phyloP scores from a whole-genome alignment of 2,888 invertebrate genomes.

The Agapostemon virescens region DNA sequence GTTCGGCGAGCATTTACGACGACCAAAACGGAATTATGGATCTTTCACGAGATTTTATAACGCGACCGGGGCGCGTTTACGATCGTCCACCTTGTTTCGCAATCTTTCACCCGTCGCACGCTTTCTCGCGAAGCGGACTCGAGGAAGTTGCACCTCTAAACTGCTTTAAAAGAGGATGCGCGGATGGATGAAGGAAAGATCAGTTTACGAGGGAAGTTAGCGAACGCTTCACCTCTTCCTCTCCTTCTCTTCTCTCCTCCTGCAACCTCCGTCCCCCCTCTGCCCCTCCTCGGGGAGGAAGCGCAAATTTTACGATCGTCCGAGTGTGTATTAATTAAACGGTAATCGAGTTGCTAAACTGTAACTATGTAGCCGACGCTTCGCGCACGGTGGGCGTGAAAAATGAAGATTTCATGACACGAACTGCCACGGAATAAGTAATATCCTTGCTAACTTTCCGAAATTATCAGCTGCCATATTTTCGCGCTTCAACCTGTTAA shows the following conservation, averaged over 20 bases:
- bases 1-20: neutral
- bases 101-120: constrained; percentile 8
- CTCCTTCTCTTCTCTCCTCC: too few relatives aligned
- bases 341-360: constrained; percentile 35
- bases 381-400: neutral
- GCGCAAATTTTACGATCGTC: constrained; percentile 37
- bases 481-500: neutral
- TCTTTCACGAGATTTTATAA: neutral
- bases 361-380: neutral
- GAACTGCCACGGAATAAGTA: neutral
- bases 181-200: constrained; percentile 16
- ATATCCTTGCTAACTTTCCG: neutral
- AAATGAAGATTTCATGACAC: constrained; percentile 11
- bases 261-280: too few relatives aligned
- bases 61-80: neutral
- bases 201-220: constrained; percentile 34
- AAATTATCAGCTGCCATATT: neutral
- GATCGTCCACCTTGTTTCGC: neutral
- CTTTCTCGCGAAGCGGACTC: constrained; percentile 7
- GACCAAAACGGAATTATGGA: neutral
- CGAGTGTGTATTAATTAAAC: constrained; percentile 37
- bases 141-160: constrained; percentile 22
- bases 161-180: constrained; percentile 13
- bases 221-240: neutral
- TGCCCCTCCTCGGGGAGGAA: neutral